phyloP scores from a whole-genome alignment of 2,888 invertebrate genomes.

The Drosophila aldrichi region DNA sequence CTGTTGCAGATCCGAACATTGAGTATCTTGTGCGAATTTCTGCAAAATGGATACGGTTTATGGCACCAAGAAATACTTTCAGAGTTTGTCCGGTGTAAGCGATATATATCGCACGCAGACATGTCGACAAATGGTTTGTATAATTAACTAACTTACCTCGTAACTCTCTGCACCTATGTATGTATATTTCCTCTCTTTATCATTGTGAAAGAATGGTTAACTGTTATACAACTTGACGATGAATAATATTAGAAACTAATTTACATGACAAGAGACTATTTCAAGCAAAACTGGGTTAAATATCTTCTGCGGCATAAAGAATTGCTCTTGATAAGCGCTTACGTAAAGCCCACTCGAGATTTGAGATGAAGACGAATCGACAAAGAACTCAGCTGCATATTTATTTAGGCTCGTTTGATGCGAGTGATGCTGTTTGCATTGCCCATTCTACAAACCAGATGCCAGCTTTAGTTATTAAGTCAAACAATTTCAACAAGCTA shows the following conservation, averaged over 20 bases:
- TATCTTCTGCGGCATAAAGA: background rate
- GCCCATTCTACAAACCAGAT: slow-evolving; percentile 39
- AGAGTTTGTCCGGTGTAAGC: slow-evolving; percentile 84
- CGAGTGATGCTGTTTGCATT: slow-evolving; percentile 63
- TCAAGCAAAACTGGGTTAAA: slow-evolving; percentile 35
- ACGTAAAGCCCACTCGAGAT: slow-evolving; percentile 34
- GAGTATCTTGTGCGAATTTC: background rate
- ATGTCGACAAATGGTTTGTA: slow-evolving; percentile 85
- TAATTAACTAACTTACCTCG: slow-evolving; percentile 8
- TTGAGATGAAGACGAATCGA: slow-evolving; percentile 2
- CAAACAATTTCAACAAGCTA: slow-evolving; percentile 46
- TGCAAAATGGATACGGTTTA: slow-evolving; percentile 85
- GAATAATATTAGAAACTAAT: slow-evolving; percentile 36
- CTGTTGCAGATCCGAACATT: background rate
- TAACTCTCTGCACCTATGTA: background rate
- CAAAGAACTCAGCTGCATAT: slow-evolving; percentile 23
- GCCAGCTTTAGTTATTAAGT: slow-evolving; percentile 55
- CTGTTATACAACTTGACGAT: slow-evolving; percentile 30
- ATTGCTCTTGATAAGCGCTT: slow-evolving; percentile 31
- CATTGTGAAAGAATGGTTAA: slow-evolving; percentile 29
- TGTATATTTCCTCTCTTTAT: slow-evolving; percentile 23
- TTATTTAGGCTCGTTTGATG: slow-evolving; percentile 37
- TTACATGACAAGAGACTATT: slow-evolving; percentile 41
- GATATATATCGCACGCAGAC: slow-evolving; percentile 84
- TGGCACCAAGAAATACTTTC: slow-evolving; percentile 85